Conservation (phyloP, 1,140 invertebrate genomes). For the Heliconius himera region DNA sequence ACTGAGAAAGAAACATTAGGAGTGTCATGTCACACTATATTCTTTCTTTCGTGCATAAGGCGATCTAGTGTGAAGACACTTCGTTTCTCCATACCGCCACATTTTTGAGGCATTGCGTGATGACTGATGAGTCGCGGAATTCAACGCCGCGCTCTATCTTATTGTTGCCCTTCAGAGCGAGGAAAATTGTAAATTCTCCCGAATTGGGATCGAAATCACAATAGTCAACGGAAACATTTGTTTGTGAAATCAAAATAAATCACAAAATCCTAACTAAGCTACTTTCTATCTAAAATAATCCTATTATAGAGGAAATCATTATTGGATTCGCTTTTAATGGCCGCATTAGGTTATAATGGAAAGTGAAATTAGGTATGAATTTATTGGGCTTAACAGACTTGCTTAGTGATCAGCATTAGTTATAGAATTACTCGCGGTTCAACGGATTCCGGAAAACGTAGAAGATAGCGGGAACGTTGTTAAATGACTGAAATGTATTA, state of each 20-base stretch:
- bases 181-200: too few species aligned
- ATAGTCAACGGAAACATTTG: too few species aligned
- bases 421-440: constrained; percentile 50
- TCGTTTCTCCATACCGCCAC: too few species aligned
- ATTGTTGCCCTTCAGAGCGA: too few species aligned
- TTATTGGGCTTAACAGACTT: constrained; percentile 53
- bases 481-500: neutral
- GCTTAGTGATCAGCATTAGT: constrained; percentile 52
- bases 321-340: constrained; percentile 27
- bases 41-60: too few species aligned
- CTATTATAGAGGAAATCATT: constrained; percentile 19
- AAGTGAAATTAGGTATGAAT: constrained; percentile 49
- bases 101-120: too few species aligned
- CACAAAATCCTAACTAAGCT: neutral
- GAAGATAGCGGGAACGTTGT: constrained; percentile 22
- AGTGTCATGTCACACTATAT: too few species aligned
- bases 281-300: constrained; percentile 7
- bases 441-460: constrained; percentile 20
- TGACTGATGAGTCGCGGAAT: too few species aligned
- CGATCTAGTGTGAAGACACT: too few species aligned
- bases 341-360: constrained; percentile 33
- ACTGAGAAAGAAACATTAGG: too few species aligned
- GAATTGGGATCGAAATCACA: too few species aligned
- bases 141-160: too few species aligned
- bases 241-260: neutral